Conservation (phyloP, 2,797 vertebrate genomes). For the Kryptolebias ocellatus region DNA sequence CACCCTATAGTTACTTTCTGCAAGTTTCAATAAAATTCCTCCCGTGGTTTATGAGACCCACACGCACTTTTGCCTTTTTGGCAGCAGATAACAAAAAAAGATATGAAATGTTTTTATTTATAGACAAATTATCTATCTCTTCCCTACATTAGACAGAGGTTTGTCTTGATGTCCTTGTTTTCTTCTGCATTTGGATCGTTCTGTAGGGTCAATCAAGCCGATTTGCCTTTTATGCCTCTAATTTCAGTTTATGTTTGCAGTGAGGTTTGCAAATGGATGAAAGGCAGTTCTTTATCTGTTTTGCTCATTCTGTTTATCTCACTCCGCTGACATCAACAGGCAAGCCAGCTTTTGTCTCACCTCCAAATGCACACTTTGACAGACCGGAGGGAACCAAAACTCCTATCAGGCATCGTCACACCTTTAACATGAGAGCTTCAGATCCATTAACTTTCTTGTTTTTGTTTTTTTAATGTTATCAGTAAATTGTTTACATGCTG, state of each 20-base stretch:
- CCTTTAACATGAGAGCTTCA: constrained; percentile 36
- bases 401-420: constrained; percentile 40
- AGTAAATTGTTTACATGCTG: constrained; percentile 53
- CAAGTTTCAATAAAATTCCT: no score
- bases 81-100: no score
- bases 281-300: constrained; percentile 39
- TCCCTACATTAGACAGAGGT: constrained; percentile 39
- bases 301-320: constrained; percentile 40
- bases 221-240: constrained; percentile 43
- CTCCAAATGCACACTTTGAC: constrained; percentile 45
- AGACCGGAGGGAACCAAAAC: constrained; percentile 24
- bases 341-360: constrained; percentile 31
- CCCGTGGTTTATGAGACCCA: no score
- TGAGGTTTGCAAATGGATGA: constrained; percentile 32
- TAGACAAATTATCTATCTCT: no score
- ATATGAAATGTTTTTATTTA: no score
- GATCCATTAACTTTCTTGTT: constrained; percentile 51
- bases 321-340: constrained; percentile 44
- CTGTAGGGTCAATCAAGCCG: constrained; percentile 36
- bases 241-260: constrained; percentile 38
- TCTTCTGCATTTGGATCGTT: constrained; percentile 29
- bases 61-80: no score
- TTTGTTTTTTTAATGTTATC: constrained; percentile 53
- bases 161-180: constrained; percentile 46
- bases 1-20: no score